These are phyloP conservation scores for Salvator merianae DNA, from an alignment of 2,113 vertebrate genomes.

Conservation along the genomic window DNA sequence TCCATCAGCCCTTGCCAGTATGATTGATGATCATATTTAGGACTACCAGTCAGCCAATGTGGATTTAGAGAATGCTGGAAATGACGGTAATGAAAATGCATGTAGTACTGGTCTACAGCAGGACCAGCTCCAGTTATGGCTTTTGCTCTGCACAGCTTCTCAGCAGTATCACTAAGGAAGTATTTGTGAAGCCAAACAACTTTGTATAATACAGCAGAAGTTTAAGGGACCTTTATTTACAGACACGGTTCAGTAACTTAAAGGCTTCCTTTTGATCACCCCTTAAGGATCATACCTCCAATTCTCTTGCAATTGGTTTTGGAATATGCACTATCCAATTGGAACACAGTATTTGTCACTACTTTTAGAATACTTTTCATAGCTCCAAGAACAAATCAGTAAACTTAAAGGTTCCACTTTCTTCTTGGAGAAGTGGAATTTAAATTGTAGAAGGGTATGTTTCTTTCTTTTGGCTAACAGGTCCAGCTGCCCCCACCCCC, in stretches of 20 bases:
- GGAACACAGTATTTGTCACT: not conserved
- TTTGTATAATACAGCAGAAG: not conserved
- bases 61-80: not conserved
- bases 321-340: not conserved
- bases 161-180: not conserved
- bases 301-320: not conserved
- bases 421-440: not conserved
- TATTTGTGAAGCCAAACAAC: not conserved
- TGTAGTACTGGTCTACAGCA: not conserved
- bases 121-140: too few relatives aligned
- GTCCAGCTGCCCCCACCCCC: too few relatives aligned
- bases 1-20: too few relatives aligned
- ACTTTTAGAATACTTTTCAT: not conserved
- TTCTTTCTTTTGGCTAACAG: not conserved
- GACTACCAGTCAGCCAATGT: too few relatives aligned
- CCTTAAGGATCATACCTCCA: not conserved
- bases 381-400: not conserved
- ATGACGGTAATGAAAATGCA: not conserved
- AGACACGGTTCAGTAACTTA: not conserved
- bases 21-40: too few relatives aligned
- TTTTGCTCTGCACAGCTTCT: not conserved
- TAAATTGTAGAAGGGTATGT: not conserved
- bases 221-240: not conserved
- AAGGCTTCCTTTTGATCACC: not conserved
- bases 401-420: not conserved